Evolutionary conservation across 1,140 invertebrate species (phyloP).

Genomic region (Brevipalpus yothersi): DNA sequence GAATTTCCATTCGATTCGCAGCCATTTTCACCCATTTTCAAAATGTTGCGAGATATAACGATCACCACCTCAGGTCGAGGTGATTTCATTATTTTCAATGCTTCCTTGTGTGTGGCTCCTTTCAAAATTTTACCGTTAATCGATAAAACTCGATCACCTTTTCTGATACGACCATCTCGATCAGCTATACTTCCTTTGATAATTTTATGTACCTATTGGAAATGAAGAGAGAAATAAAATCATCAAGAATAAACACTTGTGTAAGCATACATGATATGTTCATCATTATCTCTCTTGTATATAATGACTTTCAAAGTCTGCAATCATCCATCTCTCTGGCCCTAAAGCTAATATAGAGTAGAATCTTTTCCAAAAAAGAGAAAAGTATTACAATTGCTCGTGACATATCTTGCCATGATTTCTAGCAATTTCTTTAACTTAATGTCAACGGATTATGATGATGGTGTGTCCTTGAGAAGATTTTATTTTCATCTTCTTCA

Average conservation of each 20-base stretch:
- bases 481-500: no score
- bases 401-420: no score
- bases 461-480: no score
- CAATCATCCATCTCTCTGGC: not conserved
- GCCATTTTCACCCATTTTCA: not conserved
- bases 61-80: constrained; percentile 37
- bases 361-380: no score
- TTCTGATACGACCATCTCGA: constrained; percentile 53
- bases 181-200: constrained; percentile 55
- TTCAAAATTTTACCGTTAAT: constrained; percentile 62
- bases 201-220: constrained; percentile 50
- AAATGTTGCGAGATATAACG: constrained; percentile 28
- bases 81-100: constrained; percentile 55
- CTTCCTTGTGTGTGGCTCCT: constrained; percentile 54
- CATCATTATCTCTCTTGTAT: no score
- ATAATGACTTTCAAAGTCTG: not conserved
- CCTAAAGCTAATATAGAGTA: no score
- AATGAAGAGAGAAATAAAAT: not conserved
- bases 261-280: not conserved
- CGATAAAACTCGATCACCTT: constrained; percentile 59
- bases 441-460: no score
- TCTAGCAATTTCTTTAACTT: no score
- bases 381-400: no score
- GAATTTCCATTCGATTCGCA: not conserved
- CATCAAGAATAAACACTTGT: not conserved